Base-by-base conservation (phyloP, 2,888 invertebrate species). In the Lasioglossum vierecki region DNA sequence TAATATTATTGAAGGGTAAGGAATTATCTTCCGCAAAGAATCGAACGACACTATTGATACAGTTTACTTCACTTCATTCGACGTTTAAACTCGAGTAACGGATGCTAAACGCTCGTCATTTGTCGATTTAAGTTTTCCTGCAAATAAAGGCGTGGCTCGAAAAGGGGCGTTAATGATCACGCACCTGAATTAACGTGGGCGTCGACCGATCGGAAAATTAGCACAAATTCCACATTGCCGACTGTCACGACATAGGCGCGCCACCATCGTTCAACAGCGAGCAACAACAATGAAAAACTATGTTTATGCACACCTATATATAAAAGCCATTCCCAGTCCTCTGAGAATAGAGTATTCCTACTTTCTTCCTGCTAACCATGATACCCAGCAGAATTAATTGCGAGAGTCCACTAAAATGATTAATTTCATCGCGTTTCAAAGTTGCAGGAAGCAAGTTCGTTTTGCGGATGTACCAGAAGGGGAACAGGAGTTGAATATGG, bases 231-330 rank as follows among this genome's bases (percentile, higher is more conserved):
- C 41, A 74, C 76, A 35, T 35, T 30, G 49, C 41, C 46, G 71
- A 68, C 60, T 80, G 80, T 87, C 87, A 81, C 83, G 86, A 80
- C 60, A 86, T 76, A 89, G 88, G 81, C 80, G 89, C 84, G 89
- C 63, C 89, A 22, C 53, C 53, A 30, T 63, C 81, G 71, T 82
- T 82, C 66, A 15, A 13, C 60, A 41, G 60, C 68, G 60, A 57
- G 57, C 49, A 75, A 80, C 83, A 44, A 35, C 44, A 53, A 81
- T 44, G 35, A 26, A 82, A 76, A 76, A 53, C 53, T 3, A 15
- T 53, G n/a, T 13, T 13, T 26, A 26, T 13, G n/a, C 26, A 15
- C 73, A 53, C 22, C 70, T 2, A 26, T 35, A 5, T 30, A 60
- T 22, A 46, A 77, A 75, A 49, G 68, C 22, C 57, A 22, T 66